Percentiles rank a stretch among this genome's conserved stretches.
These are phyloP conservation scores for Griposia aprilina DNA, from an alignment of 2,888 invertebrate species.

Conservation along the genomic window DNA sequence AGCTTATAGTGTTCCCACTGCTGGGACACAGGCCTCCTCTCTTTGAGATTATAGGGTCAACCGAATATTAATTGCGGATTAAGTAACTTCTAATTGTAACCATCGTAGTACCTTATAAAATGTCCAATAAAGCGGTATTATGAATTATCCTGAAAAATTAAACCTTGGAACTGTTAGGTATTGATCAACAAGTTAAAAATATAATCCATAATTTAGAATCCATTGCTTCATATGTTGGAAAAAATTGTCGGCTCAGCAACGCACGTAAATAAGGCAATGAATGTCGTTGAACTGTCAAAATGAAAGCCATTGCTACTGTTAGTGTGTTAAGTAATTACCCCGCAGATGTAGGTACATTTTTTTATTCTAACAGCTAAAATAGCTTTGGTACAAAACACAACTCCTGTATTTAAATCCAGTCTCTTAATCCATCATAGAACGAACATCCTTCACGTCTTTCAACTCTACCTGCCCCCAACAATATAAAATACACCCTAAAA, in stretches of 20 bases:
- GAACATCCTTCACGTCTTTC: background rate
- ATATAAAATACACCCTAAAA: background rate
- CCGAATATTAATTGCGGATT: conserved; percentile 2
- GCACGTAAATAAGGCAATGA: background rate
- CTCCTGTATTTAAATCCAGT: background rate
- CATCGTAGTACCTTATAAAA: background rate
- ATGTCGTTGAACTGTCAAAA: background rate
- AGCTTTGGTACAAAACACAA: background rate
- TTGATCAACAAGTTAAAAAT: background rate
- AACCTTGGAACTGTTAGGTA: background rate
- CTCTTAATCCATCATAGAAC: background rate
- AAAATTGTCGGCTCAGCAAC: too few species aligned
- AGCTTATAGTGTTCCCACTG: too few species aligned
- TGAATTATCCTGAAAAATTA: background rate
- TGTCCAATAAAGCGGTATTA: background rate
- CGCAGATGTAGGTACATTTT: background rate
- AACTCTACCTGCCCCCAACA: background rate
- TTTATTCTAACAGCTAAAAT: background rate
- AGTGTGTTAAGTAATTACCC: background rate
- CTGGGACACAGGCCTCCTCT: too few species aligned
- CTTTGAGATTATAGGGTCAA: too few species aligned
- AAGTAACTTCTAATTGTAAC: background rate
- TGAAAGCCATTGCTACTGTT: background rate
- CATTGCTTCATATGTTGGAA: too few species aligned
- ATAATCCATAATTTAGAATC: too few species aligned